Conservation (phyloP, 2,888 invertebrate species). For the Polymixis flavicincta region DNA sequence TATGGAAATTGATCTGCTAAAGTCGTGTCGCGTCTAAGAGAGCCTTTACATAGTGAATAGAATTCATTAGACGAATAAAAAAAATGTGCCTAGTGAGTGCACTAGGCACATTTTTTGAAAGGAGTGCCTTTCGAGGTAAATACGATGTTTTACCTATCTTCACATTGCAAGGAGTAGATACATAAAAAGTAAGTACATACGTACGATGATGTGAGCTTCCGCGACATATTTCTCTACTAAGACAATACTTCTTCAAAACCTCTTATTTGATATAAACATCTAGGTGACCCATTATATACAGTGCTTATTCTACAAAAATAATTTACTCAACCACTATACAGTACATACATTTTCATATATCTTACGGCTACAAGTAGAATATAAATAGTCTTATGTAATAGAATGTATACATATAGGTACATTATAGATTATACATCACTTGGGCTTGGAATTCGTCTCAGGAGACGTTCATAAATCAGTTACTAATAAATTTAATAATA, state of each 20-base stretch:
- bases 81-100: neutral
- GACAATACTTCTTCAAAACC: slow-evolving; percentile 78
- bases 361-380: slow-evolving; percentile 77
- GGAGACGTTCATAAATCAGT: slow-evolving; percentile 26
- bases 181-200: slow-evolving; percentile 13
- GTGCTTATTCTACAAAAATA: slow-evolving; percentile 90
- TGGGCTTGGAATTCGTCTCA: slow-evolving; percentile 57
- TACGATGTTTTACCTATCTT: neutral
- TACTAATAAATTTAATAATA: slow-evolving; percentile 8
- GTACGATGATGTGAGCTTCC: slow-evolving; percentile 74
- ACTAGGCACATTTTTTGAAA: too few relatives aligned
- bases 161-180: neutral
- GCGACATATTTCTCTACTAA: slow-evolving; percentile 77
- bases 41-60: too few relatives aligned
- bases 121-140: neutral
- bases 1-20: too few relatives aligned
- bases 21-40: too few relatives aligned
- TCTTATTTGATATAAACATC: slow-evolving; percentile 84
- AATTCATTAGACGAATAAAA: neutral
- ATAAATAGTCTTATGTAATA: slow-evolving; percentile 81
- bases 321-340: slow-evolving; percentile 89
- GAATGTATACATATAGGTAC: slow-evolving; percentile 75
- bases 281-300: slow-evolving; percentile 87
- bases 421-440: slow-evolving; percentile 66
- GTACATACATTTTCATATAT: slow-evolving; percentile 81